phyloP scores from a whole-genome alignment of 2,888 invertebrate species.

The Julus scanicus region DNA sequence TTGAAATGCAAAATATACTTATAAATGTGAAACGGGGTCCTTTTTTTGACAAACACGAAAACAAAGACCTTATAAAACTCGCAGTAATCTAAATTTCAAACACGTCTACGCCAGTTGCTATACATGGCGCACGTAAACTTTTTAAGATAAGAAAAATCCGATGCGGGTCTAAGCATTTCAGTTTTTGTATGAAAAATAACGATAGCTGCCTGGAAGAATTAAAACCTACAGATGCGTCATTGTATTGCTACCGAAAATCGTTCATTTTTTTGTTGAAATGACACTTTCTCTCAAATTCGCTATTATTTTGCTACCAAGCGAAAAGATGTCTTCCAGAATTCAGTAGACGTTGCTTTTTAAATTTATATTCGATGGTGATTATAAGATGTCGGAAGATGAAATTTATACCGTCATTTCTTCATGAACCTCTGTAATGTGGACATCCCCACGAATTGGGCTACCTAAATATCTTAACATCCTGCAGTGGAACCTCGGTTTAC shows the following conservation, averaged over 20 bases:
- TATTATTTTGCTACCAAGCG: neutral
- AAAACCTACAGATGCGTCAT: neutral
- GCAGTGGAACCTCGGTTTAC: no score
- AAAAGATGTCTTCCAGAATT: constrained; percentile 15
- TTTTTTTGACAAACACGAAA: constrained; percentile 8
- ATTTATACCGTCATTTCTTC: constrained; percentile 4
- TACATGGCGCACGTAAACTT: constrained; percentile 1
- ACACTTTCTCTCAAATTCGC: constrained; percentile 1
- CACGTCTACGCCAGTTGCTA: neutral
- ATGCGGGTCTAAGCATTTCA: constrained; percentile 12
- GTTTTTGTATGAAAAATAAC: neutral
- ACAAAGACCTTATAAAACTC: neutral
- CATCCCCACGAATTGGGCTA: constrained; percentile 33
- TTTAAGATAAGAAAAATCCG: constrained; percentile 33
- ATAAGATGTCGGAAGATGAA: constrained; percentile 24
- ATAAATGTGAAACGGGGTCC: neutral
- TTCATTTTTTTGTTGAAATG: neutral
- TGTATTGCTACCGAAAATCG: neutral
- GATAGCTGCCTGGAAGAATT: neutral
- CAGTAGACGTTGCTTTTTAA: constrained; percentile 15
- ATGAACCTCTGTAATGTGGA: neutral
- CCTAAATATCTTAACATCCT: neutral
- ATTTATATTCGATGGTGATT: constrained; percentile 18
- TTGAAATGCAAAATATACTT: no score
- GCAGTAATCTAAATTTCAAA: constrained; percentile 17